Conservation (phyloP, 2,888 invertebrate species). For the Sepioteuthis lessoniana region DNA sequence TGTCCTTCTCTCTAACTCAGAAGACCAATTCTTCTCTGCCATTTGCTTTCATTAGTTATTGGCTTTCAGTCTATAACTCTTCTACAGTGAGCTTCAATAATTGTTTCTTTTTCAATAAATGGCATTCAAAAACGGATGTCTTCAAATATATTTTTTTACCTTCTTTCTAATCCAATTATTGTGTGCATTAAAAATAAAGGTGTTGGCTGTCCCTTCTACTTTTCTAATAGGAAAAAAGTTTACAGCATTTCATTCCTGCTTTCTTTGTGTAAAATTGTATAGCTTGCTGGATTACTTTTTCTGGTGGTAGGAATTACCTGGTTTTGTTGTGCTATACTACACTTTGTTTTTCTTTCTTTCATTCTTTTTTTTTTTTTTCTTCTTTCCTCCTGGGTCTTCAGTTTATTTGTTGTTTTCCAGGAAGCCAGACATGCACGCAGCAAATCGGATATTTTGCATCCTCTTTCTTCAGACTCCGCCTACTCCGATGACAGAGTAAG, state of each 20-base stretch:
- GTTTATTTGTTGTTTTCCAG: conserved; percentile 47
- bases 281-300: background rate
- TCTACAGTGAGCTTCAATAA: too few species aligned
- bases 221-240: background rate
- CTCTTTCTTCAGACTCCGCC: conserved; percentile 38
- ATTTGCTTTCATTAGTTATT: too few species aligned
- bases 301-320: background rate
- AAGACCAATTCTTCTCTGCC: too few species aligned
- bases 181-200: background rate
- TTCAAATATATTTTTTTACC: too few species aligned
- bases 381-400: background rate
- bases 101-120: too few species aligned
- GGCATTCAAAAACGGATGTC: too few species aligned
- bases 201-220: background rate
- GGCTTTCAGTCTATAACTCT: too few species aligned
- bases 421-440: conserved; percentile 37
- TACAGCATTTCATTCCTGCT: background rate
- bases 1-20: too few species aligned
- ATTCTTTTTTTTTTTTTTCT: too few species aligned
- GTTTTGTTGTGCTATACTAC: background rate
- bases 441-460: conserved; percentile 45
- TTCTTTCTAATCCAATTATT: too few species aligned
- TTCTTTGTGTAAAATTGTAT: background rate
- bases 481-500: conserved; percentile 45
- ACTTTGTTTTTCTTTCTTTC: background rate